phyloP scores from a whole-genome alignment of 2,888 invertebrate species.

The Aleiodes testaceus region DNA sequence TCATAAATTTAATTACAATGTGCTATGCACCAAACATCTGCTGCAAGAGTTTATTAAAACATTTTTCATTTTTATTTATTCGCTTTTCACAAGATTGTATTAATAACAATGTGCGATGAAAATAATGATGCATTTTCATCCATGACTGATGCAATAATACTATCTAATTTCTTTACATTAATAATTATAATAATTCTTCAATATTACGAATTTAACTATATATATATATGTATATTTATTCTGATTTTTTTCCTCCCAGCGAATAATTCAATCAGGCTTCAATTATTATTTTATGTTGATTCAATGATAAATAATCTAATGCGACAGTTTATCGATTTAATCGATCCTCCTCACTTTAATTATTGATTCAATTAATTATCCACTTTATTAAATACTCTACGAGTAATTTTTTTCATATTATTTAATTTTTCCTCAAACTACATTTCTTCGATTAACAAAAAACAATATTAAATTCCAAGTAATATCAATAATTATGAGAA shows the following conservation, averaged over 20 bases:
- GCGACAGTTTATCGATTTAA: no score
- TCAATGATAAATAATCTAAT: no score
- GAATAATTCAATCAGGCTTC: neutral
- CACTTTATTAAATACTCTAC: neutral
- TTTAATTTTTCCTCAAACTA: slow-evolving; percentile 31
- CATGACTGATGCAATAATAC: slow-evolving; percentile 31
- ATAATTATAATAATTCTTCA: slow-evolving; percentile 39
- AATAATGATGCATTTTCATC: neutral
- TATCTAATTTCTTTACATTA: slow-evolving; percentile 35
- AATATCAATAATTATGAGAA: no score
- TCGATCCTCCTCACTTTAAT: no score
- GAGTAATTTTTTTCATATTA: neutral
- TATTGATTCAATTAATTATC: neutral
- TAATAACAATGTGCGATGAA: slow-evolving; percentile 24
- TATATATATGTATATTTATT: neutral
- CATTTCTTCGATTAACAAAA: slow-evolving; percentile 44
- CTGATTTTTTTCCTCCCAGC: neutral
- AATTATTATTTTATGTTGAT: no score
- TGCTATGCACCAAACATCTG: slow-evolving; percentile 20
- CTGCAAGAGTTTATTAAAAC: slow-evolving; percentile 11
- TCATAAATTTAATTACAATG: slow-evolving; percentile 15
- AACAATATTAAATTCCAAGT: slow-evolving; percentile 35
- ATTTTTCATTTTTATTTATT: neutral
- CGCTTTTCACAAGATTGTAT: slow-evolving; percentile 19
- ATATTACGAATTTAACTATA: slow-evolving; percentile 25